These are phyloP conservation scores for Candoia aspera DNA, from an alignment of 2,113 vertebrate genomes.

Conservation along the genomic window DNA sequence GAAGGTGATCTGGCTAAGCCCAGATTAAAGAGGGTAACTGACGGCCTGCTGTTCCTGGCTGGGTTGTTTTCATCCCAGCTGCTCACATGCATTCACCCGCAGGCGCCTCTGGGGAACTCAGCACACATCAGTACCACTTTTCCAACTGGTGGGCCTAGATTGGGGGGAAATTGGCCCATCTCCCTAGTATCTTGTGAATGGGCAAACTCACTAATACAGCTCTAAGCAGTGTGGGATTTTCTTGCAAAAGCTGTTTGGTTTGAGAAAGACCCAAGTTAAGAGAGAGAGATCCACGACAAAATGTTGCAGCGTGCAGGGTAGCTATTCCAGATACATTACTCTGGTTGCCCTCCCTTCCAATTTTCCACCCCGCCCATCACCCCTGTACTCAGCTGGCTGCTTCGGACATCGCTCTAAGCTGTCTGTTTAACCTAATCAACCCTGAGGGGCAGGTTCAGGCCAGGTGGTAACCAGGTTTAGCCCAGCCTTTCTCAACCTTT, in stretches of 20 bases:
- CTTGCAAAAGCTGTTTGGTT: background rate
- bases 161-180: background rate
- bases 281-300: background rate
- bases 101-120: no score
- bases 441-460: no score
- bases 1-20: slow-evolving; percentile 21
- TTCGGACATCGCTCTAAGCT: no score
- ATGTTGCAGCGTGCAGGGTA: background rate
- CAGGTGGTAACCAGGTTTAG: background rate
- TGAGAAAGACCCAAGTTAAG: background rate
- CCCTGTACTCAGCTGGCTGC: background rate
- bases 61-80: background rate
- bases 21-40: background rate
- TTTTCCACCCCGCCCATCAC: background rate
- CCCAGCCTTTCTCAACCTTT: no score
- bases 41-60: background rate
- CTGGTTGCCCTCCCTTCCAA: no score
- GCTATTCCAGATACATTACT: background rate
- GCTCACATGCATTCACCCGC: background rate
- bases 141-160: background rate
- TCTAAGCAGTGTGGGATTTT: background rate
- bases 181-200: background rate
- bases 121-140: rapidly evolving
- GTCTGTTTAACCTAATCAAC: no score
- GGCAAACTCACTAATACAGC: background rate